Conservation (phyloP, 2,797 vertebrate species). For the Paratrypauchen microcephalus region DNA sequence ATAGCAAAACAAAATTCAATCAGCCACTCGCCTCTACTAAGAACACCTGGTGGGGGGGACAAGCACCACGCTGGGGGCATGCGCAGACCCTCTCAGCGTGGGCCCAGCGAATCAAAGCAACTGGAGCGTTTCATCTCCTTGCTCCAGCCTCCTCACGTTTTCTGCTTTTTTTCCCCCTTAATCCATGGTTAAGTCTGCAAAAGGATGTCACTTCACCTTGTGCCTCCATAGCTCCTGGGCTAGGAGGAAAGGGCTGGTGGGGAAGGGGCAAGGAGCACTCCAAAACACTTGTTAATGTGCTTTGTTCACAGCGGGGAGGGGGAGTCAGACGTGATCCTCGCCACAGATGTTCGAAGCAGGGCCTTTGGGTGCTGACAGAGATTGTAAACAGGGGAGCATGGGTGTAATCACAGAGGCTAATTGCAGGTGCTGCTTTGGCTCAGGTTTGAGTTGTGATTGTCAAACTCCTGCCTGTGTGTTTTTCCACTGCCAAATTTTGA, state of each 20-base stretch:
- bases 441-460: conserved; percentile 64
- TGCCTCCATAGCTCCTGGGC: conserved; percentile 52
- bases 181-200: conserved; percentile 55
- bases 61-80: conserved; percentile 62
- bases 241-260: conserved; percentile 33
- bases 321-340: conserved; percentile 48
- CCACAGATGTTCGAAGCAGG: conserved; percentile 41
- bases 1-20: conserved; percentile 58
- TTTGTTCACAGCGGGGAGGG: conserved; percentile 70
- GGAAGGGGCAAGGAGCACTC: conserved; percentile 18
- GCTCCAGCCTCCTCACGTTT: conserved; percentile 39
- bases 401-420: conserved; percentile 63
- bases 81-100: conserved; percentile 48
- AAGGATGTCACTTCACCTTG: conserved; percentile 60
- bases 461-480: conserved; percentile 47
- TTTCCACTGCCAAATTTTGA: conserved; percentile 59
- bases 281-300: conserved; percentile 69
- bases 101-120: conserved; percentile 65
- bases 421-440: conserved; percentile 73
- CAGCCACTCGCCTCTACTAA: conserved; percentile 41
- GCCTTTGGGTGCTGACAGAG: conserved; percentile 48
- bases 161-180: conserved; percentile 14
- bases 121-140: conserved; percentile 64
- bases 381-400: conserved; percentile 67
- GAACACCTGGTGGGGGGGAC: conserved; percentile 70